Evolutionary conservation across 64 coral and sea anemone species (phyloP).

Genomic region (Montipora efflorescens): DNA sequence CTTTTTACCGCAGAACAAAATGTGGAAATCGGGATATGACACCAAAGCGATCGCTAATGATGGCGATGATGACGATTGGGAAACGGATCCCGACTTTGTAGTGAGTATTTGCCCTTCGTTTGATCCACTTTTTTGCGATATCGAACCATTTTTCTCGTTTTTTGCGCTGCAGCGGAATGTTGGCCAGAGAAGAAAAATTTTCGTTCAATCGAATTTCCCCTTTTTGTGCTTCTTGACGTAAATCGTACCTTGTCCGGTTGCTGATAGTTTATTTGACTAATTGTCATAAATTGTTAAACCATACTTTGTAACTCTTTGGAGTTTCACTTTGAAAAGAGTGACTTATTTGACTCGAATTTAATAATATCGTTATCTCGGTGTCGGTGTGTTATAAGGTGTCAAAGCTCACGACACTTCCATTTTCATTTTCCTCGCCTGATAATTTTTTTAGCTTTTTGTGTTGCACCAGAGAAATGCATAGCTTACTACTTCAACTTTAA

Average conservation of each 20-base stretch:
- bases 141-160: not conserved
- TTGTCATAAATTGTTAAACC: not conserved
- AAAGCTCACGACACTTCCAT: too few species aligned
- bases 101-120: constrained; percentile 56
- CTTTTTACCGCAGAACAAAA: constrained; percentile 3
- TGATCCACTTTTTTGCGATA: not conserved
- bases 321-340: not conserved
- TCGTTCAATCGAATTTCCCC: not conserved
- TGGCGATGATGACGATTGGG: constrained; percentile 97
- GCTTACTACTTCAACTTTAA: too few species aligned
- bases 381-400: too few species aligned
- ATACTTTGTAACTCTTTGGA: not conserved
- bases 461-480: too few species aligned
- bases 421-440: too few species aligned
- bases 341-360: not conserved
- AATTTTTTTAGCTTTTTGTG: too few species aligned
- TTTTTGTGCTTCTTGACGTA: not conserved
- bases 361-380: too few species aligned
- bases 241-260: not conserved
- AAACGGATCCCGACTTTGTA: constrained; percentile 98
- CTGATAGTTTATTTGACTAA: not conserved
- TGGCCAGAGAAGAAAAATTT: not conserved
- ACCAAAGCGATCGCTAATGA: constrained; percentile 42
- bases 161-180: constrained; percentile 1
- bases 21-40: constrained; percentile 96